Evolutionary conservation across 2,888 invertebrate genomes (phyloP), one percentile per base, ranked within the genome.

Genomic region (Athalia rosae): DNA sequence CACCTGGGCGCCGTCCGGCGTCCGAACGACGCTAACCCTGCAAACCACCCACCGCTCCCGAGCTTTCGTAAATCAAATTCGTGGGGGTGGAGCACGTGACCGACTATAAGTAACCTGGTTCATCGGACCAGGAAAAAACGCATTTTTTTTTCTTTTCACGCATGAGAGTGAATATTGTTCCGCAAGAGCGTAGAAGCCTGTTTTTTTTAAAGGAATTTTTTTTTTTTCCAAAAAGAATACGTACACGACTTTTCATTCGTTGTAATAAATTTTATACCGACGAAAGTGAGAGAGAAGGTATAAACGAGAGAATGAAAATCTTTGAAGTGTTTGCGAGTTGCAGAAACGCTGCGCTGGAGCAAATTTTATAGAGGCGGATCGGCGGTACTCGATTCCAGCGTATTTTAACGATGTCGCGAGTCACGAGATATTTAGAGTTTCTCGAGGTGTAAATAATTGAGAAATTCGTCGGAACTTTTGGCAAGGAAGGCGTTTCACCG

Each of bases 391-490:
- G 53, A 67, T 53, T 67, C 67, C 48, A 67, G 67, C 28, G 41
- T 67, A 67, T 67, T 67, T 53, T 28, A 67, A 11, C 50, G 67
- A 67, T 67, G 67, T 67, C 50, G 28, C 67, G 67, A 53, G 67
- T 64, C 45, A 8, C 47, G 8, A 43, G 64, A 64, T 64, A 53
- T 67, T 67, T 67, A 48, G 66, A 47, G n/a, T 53, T 6, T 59
- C 13, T 28, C 50, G 67, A 67, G 67, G 67, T 67, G 50, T 67
- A 67, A 67, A 67, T 67, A 67, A 67, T 67, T 67, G 53, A 67
- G 67, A 67, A 67, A 67, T 67, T 67, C 28, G 67, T 67, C 48
- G 67, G 50, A 67, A 13, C 53, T 53, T 67, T 67, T 67, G 67
- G 67, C 67, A 67, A 67, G 67, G 28, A 15, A 53, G n/a, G 47